Evolutionary conservation across 2,797 vertebrate genomes (phyloP).

Genomic region (Ispidina lecontei): DNA sequence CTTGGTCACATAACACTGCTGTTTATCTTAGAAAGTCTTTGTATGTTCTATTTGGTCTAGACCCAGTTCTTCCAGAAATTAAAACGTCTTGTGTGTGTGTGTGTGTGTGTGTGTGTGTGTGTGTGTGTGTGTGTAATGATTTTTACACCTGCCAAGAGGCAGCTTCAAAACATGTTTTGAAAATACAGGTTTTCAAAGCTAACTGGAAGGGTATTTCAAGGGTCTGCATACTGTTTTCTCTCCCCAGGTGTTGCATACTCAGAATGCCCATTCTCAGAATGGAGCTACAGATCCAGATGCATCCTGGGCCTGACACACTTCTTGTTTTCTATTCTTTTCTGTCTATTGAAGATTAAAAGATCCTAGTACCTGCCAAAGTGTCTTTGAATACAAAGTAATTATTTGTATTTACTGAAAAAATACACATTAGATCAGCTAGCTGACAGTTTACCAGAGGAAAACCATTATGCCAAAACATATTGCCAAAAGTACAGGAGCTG

Average conservation of each 20-base stretch:
- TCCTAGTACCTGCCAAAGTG: neutral
- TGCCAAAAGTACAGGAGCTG: neutral
- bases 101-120: too few species aligned
- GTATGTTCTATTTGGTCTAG: neutral
- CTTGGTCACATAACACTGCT: neutral
- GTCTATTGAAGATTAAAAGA: neutral
- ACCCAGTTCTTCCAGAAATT: neutral
- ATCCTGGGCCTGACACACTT: neutral
- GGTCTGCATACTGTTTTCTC: neutral
- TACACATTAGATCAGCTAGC: neutral
- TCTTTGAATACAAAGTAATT: neutral
- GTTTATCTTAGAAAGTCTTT: neutral
- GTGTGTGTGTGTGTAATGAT: neutral
- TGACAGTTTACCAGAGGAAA: neutral
- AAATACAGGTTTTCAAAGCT: neutral
- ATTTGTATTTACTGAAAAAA: neutral
- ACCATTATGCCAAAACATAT: neutral
- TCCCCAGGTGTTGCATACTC: neutral
- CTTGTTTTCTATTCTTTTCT: neutral
- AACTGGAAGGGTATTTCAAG: neutral
- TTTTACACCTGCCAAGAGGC: neutral
- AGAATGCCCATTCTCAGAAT: neutral
- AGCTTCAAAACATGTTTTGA: neutral
- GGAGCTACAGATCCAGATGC: fast-evolving
- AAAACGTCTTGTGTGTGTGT: too few species aligned